Conservation (phyloP, 2,797 vertebrate species). For the Acanthurus lineatus region DNA sequence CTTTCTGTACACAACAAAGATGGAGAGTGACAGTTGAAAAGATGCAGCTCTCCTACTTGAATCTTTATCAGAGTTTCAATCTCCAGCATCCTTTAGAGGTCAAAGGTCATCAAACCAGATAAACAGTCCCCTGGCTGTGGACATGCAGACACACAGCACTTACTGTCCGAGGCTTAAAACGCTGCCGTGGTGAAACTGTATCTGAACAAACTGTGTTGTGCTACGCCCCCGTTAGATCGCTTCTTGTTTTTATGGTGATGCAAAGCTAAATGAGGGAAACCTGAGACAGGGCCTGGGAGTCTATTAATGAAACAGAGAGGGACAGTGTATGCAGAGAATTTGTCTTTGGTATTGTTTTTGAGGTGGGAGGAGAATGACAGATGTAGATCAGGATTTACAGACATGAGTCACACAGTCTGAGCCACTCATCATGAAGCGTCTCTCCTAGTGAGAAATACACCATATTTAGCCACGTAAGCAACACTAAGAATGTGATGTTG, state of each 20-base stretch:
- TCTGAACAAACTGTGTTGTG: constrained; percentile 37
- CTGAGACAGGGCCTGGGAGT: constrained; percentile 53
- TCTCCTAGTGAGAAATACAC: background rate
- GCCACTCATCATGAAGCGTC: background rate
- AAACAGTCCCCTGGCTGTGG: background rate
- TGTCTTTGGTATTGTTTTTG: constrained; percentile 37
- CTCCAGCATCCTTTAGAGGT: constrained; percentile 23
- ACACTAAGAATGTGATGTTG: background rate
- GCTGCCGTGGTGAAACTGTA: constrained; percentile 58
- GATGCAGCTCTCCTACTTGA: background rate
- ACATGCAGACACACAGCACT: constrained; percentile 9
- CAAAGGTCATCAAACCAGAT: constrained; percentile 20
- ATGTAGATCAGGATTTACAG: constrained; percentile 1
- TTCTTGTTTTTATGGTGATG: constrained; percentile 57
- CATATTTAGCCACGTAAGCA: background rate
- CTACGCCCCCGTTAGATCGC: constrained; percentile 18
- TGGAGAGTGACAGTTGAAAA: background rate
- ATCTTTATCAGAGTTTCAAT: background rate
- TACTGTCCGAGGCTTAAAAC: constrained; percentile 29
- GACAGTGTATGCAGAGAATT: background rate
- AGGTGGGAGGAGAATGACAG: background rate
- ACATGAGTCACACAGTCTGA: background rate
- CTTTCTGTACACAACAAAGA: too few species aligned
- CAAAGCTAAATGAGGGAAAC: constrained; percentile 53
- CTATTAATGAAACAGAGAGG: constrained; percentile 52